Base-by-base conservation (phyloP, 2,113 vertebrate species). In the Glaucidium brasilianum region DNA sequence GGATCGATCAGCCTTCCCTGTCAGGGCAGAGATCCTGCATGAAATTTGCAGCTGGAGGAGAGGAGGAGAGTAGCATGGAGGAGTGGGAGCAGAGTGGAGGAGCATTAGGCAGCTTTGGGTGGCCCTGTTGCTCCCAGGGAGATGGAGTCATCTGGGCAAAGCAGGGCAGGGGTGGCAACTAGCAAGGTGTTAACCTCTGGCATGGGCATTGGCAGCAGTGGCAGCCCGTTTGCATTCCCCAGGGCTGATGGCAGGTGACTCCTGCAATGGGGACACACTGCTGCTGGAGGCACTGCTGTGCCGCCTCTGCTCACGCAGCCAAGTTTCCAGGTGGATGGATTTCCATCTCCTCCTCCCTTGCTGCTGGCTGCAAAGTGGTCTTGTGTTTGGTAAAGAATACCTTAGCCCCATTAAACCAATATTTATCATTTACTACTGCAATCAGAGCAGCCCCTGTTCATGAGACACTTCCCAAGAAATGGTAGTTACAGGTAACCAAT, bases 51-150 rank as follows among this genome's bases (percentile, higher is more conserved):
- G 39, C 47, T 21, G 37, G 20, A 25, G 22, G 30, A 49, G 15
- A 11, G n/a, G 30, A 27, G 21, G 12, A 45, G 11, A 34, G 56
- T 2, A 2, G 19, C 19, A 27, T 2, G 3, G 56, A 30, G 37
- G 47, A 72, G 45, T 1, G 1, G 1, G 1, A 72, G 56, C 1
- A 3, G 23, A 50, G 30, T 0, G 3, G 17, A 34, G 11, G 29
- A 39, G 14, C 35, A 10, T 50, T 10, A 35, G 26, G 60, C 53
- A 87, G 35, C 55, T 45, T 2, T 25, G 11, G 62, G 11, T 39
- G n/a, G 21, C 16, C 17, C 15, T 3, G 2, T 53, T n/a, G 37
- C 20, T 73, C 25, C 52, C 32, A 43, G 81, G 53, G 37, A 19
- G 39, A 14, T 35, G 62, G 20, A 62, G 56, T 30, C 30, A n/a